Evolutionary conservation across 2,888 invertebrate species (phyloP).

Genomic region (Acanthococcus lagerstroemiae): DNA sequence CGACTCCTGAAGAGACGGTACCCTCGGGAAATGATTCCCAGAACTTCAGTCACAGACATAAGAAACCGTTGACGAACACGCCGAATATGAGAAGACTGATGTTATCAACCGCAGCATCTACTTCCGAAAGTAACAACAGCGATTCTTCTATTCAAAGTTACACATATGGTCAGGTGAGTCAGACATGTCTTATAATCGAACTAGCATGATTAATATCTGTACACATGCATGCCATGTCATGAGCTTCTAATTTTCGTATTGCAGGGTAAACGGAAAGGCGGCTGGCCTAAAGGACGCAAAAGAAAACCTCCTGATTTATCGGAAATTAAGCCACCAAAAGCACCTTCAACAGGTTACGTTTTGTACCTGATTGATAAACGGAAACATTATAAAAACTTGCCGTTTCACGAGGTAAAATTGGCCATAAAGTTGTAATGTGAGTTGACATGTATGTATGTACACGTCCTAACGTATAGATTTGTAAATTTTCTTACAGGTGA

Average conservation of each 20-base stretch:
- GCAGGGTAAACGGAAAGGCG: slow-evolving; percentile 46
- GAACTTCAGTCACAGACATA: slow-evolving; percentile 10
- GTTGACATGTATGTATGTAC: not conserved
- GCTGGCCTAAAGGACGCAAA: slow-evolving; percentile 53
- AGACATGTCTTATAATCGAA: too few relatives aligned
- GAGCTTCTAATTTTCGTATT: slow-evolving; percentile 19
- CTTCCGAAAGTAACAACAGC: slow-evolving; percentile 35
- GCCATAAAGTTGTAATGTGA: not conserved
- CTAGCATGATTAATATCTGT: too few relatives aligned
- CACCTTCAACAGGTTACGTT: slow-evolving; percentile 51
- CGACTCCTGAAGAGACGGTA: slow-evolving; percentile 18
- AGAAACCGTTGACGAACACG: slow-evolving; percentile 19
- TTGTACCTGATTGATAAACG: slow-evolving; percentile 49
- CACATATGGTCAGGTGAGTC: slow-evolving; percentile 37
- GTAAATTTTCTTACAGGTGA: slow-evolving; percentile 41
- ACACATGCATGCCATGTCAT: too few relatives aligned
- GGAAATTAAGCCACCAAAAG: slow-evolving; percentile 46
- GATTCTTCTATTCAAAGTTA: slow-evolving; percentile 35
- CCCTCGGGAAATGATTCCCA: not conserved
- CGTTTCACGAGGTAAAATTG: slow-evolving; percentile 46
- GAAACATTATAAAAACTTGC: slow-evolving; percentile 47
- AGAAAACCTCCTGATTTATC: slow-evolving; percentile 47
- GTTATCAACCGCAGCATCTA: slow-evolving; percentile 27
- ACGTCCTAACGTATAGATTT: too few relatives aligned
- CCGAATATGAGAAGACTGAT: slow-evolving; percentile 18